Base-by-base conservation (phyloP, 2,797 vertebrate species). In the Apogon hyalosoma region DNA sequence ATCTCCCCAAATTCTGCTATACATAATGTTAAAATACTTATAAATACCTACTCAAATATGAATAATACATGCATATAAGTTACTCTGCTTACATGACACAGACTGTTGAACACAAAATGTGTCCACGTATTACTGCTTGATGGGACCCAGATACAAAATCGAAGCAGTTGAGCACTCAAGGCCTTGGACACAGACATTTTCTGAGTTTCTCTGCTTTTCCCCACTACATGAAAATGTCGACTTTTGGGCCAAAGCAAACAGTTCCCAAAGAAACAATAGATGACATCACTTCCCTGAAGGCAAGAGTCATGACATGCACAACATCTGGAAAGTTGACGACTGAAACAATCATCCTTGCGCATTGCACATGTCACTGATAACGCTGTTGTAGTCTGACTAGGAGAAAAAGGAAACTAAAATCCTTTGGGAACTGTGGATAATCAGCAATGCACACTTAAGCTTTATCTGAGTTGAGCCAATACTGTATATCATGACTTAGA, bases 201-300 rank as follows among this genome's bases (percentile, higher is more conserved):
- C 24, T 57, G 3, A 70, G 11, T 33, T 49, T 73, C 62, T 58
- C 63, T 47, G 18, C 38, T 38, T 10, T 42, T 74, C 28, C 50
- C 42, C 41, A 38, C 51, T n/a, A 18, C 11, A 54, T 24, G n/a
- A 73, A 63, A 42, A 38, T 63, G 56, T 62, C 16, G 13, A 15
- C 55, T 73, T 71, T 69, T 16, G 28, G 39, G 75, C 77, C 77
- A 80, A 88, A 48, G 42, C 53, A 85, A 84, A 80, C 60, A 50
- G 12, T 75, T 86, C 28, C 64, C 55, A 61, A 69, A 50, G 75
- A 88, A 90, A 91, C 73, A 89, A 90, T 71, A 72, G 73, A 80
- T 90, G 82, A 89, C 77, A 86, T 91, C 76, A 92, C 81, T 80
- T 91, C 82, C 88, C 85, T 41, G 40, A 81, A 83, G 73, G 28